Evolutionary conservation across 2,888 invertebrate species (phyloP), one percentile per base, ranked within the genome.

Genomic region (Meliscaeva auricollis): DNA sequence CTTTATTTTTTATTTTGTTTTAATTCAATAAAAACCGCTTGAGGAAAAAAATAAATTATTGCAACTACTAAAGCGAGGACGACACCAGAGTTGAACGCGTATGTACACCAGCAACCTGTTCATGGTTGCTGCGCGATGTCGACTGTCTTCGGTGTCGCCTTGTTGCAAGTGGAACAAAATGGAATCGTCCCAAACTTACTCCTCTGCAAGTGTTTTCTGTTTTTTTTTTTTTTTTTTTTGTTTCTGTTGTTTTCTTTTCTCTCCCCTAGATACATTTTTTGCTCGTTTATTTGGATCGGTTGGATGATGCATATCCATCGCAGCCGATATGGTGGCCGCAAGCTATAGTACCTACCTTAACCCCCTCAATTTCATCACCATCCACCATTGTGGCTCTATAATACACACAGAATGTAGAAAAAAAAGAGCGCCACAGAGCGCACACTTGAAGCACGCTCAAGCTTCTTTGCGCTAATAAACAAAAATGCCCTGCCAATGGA

Each of bases 61-160:
- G 66, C 46, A 56, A 60, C 74, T 56, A 76, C 76, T 76, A 77
- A 72, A 77, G 68, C 72, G 85, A 69, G 62, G 81, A 81, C 76
- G 69, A 77, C 81, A 77, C 76, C 85, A 85, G 72, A 85, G 62
- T 73, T 81, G 76, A 64, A 81, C 80, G 81, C 85, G 85, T 81
- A 41, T 85, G 85, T 81, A 85, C 85, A 81, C 81, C 85, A 85
- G 66, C 85, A 85, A 85, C 85, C 85, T 85, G 85, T 85, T 85
- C 85, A 85, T 85, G 85, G 85, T 85, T 85, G 85, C 85, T 85
- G 85, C 85, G 85, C 81, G 85, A 85, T 81, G 85, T 81, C 85
- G 85, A 85, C 85, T 85, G 81, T 77, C 81, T 73, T 52, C 54
- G 76, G n/a, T 64, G 76, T 52, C 69, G 79, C 69, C 62, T 69